phyloP scores from a whole-genome alignment of 2,888 invertebrate species.

The Elaeidobius kamerunicus region DNA sequence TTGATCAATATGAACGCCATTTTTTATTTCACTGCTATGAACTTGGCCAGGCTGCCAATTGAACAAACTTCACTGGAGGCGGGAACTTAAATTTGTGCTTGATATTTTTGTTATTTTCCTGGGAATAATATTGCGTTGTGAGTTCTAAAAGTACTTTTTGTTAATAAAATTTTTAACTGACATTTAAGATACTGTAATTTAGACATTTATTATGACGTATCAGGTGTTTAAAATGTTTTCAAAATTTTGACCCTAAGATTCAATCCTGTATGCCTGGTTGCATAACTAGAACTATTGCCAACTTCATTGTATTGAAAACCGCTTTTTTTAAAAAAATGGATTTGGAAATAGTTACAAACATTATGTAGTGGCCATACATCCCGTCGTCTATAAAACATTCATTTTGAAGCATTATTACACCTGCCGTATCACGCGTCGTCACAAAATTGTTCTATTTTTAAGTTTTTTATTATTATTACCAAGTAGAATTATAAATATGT shows the following conservation, averaged over 20 bases:
- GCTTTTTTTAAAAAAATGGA: neutral
- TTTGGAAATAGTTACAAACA: neutral
- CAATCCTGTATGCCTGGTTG: too few relatives aligned
- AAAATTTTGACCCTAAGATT: too few relatives aligned
- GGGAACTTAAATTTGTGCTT: constrained; percentile 9
- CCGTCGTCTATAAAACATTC: neutral
- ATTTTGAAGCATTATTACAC: neutral
- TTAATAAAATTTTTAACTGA: constrained; percentile 7
- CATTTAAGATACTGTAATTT: constrained; percentile 18
- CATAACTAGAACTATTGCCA: constrained; percentile 4
- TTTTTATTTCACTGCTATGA: constrained; percentile 41
- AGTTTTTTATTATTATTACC: constrained; percentile 1
- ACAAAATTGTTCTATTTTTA: constrained; percentile 1
- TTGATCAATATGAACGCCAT: constrained; percentile 49
- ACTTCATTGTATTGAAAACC: constrained; percentile 10
- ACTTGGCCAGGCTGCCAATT: constrained; percentile 34
- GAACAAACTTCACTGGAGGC: constrained; percentile 6
- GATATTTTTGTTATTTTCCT: neutral
- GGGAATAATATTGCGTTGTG: constrained; percentile 1
- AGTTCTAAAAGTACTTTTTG: constrained; percentile 11
- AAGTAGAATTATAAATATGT: neutral
- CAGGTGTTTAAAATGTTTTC: neutral
- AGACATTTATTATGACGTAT: constrained; percentile 8
- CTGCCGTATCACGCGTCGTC: constrained; percentile 2
- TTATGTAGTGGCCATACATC: too few relatives aligned